phyloP scores from a whole-genome alignment of 2,888 invertebrate species.

The Priocnemis perturbator region DNA sequence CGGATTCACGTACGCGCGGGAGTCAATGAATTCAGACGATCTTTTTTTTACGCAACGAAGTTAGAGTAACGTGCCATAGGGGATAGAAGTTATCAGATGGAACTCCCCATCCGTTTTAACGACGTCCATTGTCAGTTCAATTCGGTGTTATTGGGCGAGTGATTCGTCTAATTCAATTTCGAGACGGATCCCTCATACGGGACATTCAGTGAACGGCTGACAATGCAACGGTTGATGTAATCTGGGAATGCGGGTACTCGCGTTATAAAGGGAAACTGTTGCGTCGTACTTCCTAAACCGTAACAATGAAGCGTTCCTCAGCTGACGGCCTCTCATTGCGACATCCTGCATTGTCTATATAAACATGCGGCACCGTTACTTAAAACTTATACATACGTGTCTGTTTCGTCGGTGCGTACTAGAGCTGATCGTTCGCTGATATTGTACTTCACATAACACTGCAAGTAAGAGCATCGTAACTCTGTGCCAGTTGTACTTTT shows the following conservation, averaged over 20 bases:
- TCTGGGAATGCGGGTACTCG: conserved; percentile 32
- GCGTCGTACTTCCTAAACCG: conserved; percentile 26
- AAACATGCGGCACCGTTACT: conserved; percentile 26
- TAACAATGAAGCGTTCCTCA: conserved; percentile 33
- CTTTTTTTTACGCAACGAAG: no score
- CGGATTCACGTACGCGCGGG: no score
- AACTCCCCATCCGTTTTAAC: not conserved
- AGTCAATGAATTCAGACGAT: no score
- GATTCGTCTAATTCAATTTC: conserved; percentile 6
- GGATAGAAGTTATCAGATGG: no score
- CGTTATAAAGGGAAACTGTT: conserved; percentile 15
- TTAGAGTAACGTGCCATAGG: no score
- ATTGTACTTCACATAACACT: no score
- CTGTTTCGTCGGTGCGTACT: not conserved
- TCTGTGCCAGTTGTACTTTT: not conserved
- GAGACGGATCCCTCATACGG: no score
- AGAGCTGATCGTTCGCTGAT: not conserved
- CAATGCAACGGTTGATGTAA: conserved; percentile 27
- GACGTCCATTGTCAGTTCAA: conserved; percentile 16
- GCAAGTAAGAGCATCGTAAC: no score
- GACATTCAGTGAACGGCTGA: no score
- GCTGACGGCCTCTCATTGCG: conserved; percentile 13
- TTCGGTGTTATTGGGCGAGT: conserved; percentile 5
- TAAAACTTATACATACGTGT: conserved; percentile 2
- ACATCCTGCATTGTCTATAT: conserved; percentile 15